These are phyloP conservation scores for Hylomyscus alleni DNA, from an alignment of 2,797 vertebrate genomes.

Conservation along the genomic window DNA sequence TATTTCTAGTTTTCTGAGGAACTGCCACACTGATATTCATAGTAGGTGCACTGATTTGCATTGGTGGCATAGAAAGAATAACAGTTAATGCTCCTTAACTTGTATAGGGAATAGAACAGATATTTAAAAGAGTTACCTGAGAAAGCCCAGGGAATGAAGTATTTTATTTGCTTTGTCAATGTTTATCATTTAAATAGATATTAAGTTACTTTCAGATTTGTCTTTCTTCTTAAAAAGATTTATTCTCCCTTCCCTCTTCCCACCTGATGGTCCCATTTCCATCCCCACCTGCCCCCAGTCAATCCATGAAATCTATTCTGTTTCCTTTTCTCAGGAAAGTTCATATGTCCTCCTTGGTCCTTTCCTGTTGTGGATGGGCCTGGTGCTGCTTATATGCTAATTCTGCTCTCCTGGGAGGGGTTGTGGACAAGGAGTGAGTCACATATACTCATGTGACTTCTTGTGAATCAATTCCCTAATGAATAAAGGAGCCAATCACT, in stretches of 20 bases:
- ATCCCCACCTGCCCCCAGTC: not conserved
- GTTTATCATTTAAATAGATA: constrained; percentile 26
- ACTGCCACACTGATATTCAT: not conserved
- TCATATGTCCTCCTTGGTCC: not conserved
- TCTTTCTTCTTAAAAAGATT: not conserved
- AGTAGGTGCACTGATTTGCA: not conserved
- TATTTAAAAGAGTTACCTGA: constrained; percentile 7
- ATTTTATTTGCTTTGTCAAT: constrained; percentile 50
- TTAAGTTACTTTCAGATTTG: constrained; percentile 61
- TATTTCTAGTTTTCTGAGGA: no score
- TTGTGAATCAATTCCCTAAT: no score
- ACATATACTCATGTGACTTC: no score
- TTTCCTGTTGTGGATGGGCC: no score
- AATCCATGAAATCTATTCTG: not conserved
- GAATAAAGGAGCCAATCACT: no score
- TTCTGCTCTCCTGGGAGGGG: no score
- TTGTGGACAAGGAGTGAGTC: no score
- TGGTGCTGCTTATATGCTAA: no score
- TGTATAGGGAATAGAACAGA: not conserved
- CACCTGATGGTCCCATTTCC: not conserved
- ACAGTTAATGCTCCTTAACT: constrained; percentile 33
- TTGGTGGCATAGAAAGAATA: not conserved
- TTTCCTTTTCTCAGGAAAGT: not conserved
- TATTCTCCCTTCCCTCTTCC: not conserved
- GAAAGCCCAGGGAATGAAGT: constrained; percentile 24